A percentile compares a stretch with the other conserved stretches of the same genome.
Conservation (phyloP, 2,888 invertebrate genomes). For the Acanthosoma haemorrhoidale region DNA sequence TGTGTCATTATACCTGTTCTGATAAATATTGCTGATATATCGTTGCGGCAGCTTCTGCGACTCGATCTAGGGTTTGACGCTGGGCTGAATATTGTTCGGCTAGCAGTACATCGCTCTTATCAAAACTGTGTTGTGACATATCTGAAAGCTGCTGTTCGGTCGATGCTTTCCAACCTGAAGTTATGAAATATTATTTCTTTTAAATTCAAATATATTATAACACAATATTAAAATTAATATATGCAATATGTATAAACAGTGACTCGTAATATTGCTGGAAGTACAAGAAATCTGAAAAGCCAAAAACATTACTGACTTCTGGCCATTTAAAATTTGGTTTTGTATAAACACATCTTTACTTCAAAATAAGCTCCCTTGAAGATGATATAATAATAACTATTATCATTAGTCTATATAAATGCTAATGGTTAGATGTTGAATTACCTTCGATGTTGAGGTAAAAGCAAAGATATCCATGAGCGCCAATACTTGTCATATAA, state of each 20-base stretch:
- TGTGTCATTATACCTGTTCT: constrained; percentile 57
- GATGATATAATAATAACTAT: too few relatives aligned
- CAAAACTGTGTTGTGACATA: constrained; percentile 45
- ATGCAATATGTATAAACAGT: too few relatives aligned
- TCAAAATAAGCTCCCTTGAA: too few relatives aligned
- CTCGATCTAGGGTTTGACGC: constrained; percentile 42
- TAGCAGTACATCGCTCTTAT: constrained; percentile 33
- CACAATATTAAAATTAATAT: too few relatives aligned
- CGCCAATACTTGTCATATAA: constrained; percentile 63
- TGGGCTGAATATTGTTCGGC: constrained; percentile 36
- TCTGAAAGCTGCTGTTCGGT: constrained; percentile 64
- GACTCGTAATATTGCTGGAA: too few relatives aligned
- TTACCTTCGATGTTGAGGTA: constrained; percentile 69
- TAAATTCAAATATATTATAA: too few relatives aligned
- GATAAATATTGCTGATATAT: constrained; percentile 73
- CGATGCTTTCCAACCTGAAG: constrained; percentile 58
- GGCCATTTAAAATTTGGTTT: too few relatives aligned
- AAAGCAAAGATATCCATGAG: constrained; percentile 68
- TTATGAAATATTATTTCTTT: background rate
- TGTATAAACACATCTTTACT: too few relatives aligned
- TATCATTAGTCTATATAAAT: too few relatives aligned
- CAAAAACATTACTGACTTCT: too few relatives aligned
- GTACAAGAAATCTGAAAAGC: too few relatives aligned
- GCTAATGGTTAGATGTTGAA: background rate
- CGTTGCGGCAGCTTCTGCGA: constrained; percentile 63